Base-by-base conservation (phyloP, 37 sponge, comb jelly and placozoan genomes). In the Eunapius fragilis region DNA sequence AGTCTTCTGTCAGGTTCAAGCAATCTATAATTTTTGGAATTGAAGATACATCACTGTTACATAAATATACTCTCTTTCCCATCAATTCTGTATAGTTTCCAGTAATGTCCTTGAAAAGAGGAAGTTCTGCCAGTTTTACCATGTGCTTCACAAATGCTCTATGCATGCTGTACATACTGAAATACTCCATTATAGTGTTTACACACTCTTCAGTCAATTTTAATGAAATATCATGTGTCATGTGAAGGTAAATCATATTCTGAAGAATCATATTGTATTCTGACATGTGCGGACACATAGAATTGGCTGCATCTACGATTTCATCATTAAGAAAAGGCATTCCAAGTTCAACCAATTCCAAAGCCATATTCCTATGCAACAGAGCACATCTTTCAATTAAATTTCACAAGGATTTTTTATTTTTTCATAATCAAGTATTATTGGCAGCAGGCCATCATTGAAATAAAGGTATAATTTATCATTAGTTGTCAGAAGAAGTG, bases 91-190 rank as follows among this genome's bases (percentile, higher is more conserved):
- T 71, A 30, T 77, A 67, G 19, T 34, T 71, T 17, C 91, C 91
- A 37, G 48, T 41, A 23, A 91, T 71, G n/a, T 74, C 78, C n/a
- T 78, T 68, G 80, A 91, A 91, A 17, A 91, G 28, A 31, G 91
- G 91, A 0, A 91, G 75, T 4, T 33, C 72, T 37, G 80, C 80
- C 5, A 86, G 2, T 26, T 69, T 3, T 41, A 76, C 32, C 17
- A 31, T 41, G 41, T n/a, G n/a, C n/a, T 41, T 7, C 7, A 11
- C 24, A 78, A 41, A 30, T 9, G 41, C n/a, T n/a, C n/a, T n/a
- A n/a, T n/a, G n/a, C n/a, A n/a, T n/a, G n/a, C n/a, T n/a, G n/a
- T n/a, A n/a, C 6, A 6, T 25, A 27, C 58, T 38, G 25, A 79
- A 30, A 50, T 79, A 79, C 31, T 25, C 14, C 11, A 79, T 79